phyloP scores from a whole-genome alignment of 1,140 invertebrate genomes.

The Caenorhabditis inopinata region DNA sequence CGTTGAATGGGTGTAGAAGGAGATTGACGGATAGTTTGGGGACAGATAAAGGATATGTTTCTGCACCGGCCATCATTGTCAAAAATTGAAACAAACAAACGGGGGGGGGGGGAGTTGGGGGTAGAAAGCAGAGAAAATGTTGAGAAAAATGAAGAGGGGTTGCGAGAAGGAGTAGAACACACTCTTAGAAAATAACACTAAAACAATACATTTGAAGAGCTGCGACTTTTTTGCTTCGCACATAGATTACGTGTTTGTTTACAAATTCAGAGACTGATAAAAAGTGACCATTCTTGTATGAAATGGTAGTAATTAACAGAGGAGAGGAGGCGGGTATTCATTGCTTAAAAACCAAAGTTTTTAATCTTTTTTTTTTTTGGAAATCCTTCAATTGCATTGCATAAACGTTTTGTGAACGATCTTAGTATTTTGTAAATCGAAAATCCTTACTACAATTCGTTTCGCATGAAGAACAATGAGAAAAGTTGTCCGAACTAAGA shows the following conservation, averaged over 20 bases:
- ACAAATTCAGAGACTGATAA: background rate
- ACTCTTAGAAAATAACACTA: slow-evolving; percentile 23
- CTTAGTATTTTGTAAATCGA: too few relatives aligned
- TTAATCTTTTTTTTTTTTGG: too few relatives aligned
- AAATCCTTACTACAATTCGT: too few relatives aligned
- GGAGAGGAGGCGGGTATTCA: too few relatives aligned
- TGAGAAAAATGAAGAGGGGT: background rate
- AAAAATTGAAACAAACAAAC: slow-evolving; percentile 10
- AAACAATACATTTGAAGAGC: slow-evolving; percentile 29
- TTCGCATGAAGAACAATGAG: too few relatives aligned
- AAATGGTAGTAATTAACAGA: background rate
- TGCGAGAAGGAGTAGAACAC: background rate
- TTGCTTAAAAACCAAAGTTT: too few relatives aligned
- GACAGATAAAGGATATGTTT: background rate
- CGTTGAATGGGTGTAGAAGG: background rate
- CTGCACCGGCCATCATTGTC: slow-evolving; percentile 2
- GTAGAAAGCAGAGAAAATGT: background rate
- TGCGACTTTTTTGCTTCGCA: background rate
- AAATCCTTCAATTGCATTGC: too few relatives aligned
- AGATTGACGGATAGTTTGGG: too few relatives aligned
- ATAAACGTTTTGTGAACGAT: too few relatives aligned
- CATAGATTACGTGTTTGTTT: slow-evolving; percentile 10
- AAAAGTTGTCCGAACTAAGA: too few relatives aligned
- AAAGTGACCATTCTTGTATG: background rate
- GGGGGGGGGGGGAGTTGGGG: background rate